A percentile compares a stretch with the other conserved stretches of the same genome.
Evolutionary conservation across 2,797 vertebrate genomes (phyloP).

Genomic region (Otolemur crassicaudatus): DNA sequence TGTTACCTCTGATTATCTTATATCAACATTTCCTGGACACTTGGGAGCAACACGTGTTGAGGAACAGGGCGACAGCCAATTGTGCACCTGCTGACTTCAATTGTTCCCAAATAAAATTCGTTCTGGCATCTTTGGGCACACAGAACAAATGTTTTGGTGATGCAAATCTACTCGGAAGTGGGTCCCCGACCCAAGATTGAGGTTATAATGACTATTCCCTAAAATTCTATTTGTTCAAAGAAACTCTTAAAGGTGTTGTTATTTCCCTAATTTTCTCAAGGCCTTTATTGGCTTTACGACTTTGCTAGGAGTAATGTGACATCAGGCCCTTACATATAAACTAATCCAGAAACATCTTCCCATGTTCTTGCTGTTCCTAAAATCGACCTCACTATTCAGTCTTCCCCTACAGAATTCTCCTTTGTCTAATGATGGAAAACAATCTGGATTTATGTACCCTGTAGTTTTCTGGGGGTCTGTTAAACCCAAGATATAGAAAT

Average conservation of each 20-base stretch:
- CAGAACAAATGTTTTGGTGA: background rate
- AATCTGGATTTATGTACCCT: background rate
- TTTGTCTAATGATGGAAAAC: background rate
- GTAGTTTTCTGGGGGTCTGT: background rate
- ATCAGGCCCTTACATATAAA: background rate
- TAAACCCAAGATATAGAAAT: background rate
- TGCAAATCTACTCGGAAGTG: background rate
- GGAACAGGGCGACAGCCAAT: background rate
- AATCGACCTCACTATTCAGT: background rate
- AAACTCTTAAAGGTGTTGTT: background rate
- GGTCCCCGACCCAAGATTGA: background rate
- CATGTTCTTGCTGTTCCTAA: background rate
- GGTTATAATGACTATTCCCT: background rate
- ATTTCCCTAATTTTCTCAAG: background rate
- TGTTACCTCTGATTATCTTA: background rate
- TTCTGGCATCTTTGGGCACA: background rate
- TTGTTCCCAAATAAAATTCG: background rate
- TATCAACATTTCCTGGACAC: background rate
- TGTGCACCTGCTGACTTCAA: background rate
- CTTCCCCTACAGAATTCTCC: background rate
- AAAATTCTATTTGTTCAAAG: background rate
- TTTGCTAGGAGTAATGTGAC: background rate
- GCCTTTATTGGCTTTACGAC: background rate
- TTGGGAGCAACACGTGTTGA: background rate
- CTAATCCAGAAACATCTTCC: background rate